A percentile compares a stretch with the other conserved stretches of the same genome.
Evolutionary conservation across 92 coral and sea anemone genomes (phyloP).

Genomic region (Nematostella vectensis): DNA sequence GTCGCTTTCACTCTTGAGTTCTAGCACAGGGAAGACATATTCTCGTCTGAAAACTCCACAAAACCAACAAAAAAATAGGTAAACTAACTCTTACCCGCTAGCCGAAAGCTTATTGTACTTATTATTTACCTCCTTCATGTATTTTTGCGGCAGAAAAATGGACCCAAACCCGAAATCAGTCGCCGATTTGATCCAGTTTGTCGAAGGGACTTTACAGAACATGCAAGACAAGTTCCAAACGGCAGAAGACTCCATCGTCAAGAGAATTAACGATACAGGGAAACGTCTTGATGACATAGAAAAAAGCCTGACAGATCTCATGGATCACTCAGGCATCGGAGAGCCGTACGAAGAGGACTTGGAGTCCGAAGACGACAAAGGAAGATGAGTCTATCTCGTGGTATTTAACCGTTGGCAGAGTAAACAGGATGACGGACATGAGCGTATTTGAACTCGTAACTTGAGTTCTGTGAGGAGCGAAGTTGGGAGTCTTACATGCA

Average conservation of each 20-base stretch:
- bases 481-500: neutral
- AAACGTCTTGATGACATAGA: slow-evolving; percentile 83
- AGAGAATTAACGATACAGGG: slow-evolving; percentile 81
- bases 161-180: slow-evolving; percentile 77
- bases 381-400: slow-evolving; percentile 34
- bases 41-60: too few species aligned
- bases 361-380: slow-evolving; percentile 77
- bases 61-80: too few species aligned
- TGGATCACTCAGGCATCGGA: slow-evolving; percentile 98
- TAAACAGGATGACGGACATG: slow-evolving; percentile 6
- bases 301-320: slow-evolving; percentile 80
- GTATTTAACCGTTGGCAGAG: slow-evolving; percentile 11
- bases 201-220: slow-evolving; percentile 74
- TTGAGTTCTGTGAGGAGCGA: neutral
- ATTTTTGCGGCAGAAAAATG: slow-evolving; percentile 8
- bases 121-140: too few species aligned
- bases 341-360: slow-evolving; percentile 90
- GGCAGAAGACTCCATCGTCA: slow-evolving; percentile 83
- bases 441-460: neutral
- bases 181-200: slow-evolving; percentile 86
- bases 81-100: too few species aligned
- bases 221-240: slow-evolving; percentile 92
- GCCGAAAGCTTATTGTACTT: too few species aligned
- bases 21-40: too few species aligned
- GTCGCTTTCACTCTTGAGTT: too few species aligned